Base-by-base conservation (phyloP, 2,113 vertebrate species). In the Pao palembangensis region DNA sequence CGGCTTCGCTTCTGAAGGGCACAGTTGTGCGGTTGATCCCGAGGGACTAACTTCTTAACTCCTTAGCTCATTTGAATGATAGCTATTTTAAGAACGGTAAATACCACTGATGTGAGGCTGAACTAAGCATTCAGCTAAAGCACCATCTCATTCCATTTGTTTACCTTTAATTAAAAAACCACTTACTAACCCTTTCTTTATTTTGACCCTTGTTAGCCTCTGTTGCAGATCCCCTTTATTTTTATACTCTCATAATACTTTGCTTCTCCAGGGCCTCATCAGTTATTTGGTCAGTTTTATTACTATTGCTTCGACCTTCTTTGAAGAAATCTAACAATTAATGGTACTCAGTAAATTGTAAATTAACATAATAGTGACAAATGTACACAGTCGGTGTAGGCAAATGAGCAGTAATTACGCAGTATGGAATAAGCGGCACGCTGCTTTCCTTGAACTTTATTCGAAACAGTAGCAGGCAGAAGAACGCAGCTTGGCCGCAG, bases 401-500 rank as follows among this genome's bases (percentile, higher is more conserved):
- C 20, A 48, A 48, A 61, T 61, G 1, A 51, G 15, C 12, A 17
- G 17, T 49, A 49, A 53, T 62, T 18, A 48, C 12, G 19, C 7
- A 15, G 11, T 15, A 16, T 51, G 23, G 51, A 44, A 16, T 31
- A 17, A 11, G 14, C 20, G 58, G 7, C 51, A 44, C 43, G 41
- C 31, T 38, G 64, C 43, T 51, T 64, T 56, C 38, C 67, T 54
- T 55, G 42, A 18, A 21, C 46, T 16, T 0, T 12, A 69, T 55
- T 31, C 19, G 57, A 69, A 58, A 54, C 56, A 41, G 23, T 25
- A 17, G 23, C 53, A 55, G 0, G 41, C 50, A 44, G 55, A 58
- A 51, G 64, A 53, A 67, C 49, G 61, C 23, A 43, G 68, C 54
- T 51, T 1, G 8, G 51, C 21, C 15, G 31, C 42, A 58, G 63